These are phyloP conservation scores for Gnatocerus cornutus DNA, from an alignment of 2,888 invertebrate species.

Conservation along the genomic window DNA sequence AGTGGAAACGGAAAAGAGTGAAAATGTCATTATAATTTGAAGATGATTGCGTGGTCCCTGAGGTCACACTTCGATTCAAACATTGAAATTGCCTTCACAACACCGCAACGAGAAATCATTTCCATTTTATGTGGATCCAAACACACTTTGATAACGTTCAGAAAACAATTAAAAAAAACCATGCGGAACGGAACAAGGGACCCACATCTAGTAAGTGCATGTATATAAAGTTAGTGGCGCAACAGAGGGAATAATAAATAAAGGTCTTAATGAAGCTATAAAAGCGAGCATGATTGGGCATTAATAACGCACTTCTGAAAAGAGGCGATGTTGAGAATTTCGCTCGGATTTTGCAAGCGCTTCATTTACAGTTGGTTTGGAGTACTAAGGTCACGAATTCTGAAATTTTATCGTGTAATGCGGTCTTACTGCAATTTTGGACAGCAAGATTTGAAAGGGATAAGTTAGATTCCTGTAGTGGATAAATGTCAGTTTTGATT, in stretches of 20 bases:
- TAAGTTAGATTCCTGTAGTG: too few relatives aligned
- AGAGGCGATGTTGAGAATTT: too few relatives aligned
- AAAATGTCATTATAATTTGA: slow-evolving; percentile 22
- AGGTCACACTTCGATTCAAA: slow-evolving; percentile 14
- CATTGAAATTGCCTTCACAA: slow-evolving; percentile 7
- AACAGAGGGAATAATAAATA: slow-evolving; percentile 9
- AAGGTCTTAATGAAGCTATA: neutral
- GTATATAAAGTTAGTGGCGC: neutral
- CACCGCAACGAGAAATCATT: neutral
- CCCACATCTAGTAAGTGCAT: neutral
- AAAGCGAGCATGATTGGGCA: neutral
- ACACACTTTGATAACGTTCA: neutral
- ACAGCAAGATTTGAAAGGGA: too few relatives aligned
- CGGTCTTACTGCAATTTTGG: too few relatives aligned
- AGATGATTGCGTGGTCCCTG: slow-evolving; percentile 10
- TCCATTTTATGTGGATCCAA: neutral
- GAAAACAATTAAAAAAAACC: neutral
- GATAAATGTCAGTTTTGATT: too few relatives aligned
- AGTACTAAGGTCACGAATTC: too few relatives aligned
- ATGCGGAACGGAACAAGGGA: neutral
- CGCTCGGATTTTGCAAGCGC: too few relatives aligned
- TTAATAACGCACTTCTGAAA: neutral
- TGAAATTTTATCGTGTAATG: too few relatives aligned
- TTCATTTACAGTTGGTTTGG: too few relatives aligned
- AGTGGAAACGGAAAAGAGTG: slow-evolving; percentile 13